Base-by-base conservation (phyloP, 2,797 vertebrate genomes). In the Hypotaenidia okinawae region DNA sequence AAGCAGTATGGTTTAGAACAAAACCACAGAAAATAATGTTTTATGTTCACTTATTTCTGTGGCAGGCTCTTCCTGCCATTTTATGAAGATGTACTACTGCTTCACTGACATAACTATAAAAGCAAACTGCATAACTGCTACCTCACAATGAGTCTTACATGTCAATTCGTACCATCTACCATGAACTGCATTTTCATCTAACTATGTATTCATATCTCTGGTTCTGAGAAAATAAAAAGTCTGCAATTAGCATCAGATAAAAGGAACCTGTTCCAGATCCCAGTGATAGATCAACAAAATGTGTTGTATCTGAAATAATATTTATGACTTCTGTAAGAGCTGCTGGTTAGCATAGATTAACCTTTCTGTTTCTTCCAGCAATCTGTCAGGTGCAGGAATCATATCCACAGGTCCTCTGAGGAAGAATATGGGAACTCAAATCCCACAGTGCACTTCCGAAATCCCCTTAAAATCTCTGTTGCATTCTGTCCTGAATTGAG, bases 231-330 rank as follows among this genome's bases (percentile, higher is more conserved):
- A 70, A 75, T 45, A 81, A 54, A 61, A 61, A 3, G 4, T 49
- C 54, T 58, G 67, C 57, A 93, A 72, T 89, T 92, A 81, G 27
- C 58, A 78, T 30, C 62, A 75, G 52, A 89, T 75, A 75, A 89
- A 92, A 84, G 17, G 15, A 87, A 16, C 13, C 49, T 64, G 5
- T 75, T 90, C 37, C 21, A 47, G 73, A 91, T 75, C 35, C 75
- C 62, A 57, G 4, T 45, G 41, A 58, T 10, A 76, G 24, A 82
- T 62, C 70, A 87, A 45, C 16, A 35, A 51, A 54, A 82, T 45
- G 66, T 78, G 24, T 28, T 87, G 8, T 25, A 82, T 41, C 59
- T 91, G 47, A 89, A 93, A 14, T 47, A 74, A 16, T 76, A 55
- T 87, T 92, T 89, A 58, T 43, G 43, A 30, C 68, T 91, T 16